Base-by-base conservation (phyloP, 2,888 invertebrate species). In the Ectemnius cavifrons region DNA sequence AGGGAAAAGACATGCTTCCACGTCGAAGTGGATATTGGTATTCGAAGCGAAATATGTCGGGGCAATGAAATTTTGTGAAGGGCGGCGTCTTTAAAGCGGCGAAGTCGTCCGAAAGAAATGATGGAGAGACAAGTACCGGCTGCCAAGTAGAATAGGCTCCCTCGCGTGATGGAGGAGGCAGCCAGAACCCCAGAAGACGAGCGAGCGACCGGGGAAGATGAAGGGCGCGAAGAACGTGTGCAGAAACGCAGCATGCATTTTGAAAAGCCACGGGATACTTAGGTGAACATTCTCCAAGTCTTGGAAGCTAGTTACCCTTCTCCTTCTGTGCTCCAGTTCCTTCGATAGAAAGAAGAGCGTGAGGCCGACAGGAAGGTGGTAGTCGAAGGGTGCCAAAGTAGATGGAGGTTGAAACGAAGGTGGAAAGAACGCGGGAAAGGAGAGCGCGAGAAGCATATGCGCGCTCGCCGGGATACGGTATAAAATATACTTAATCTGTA, bases 401-500 rank as follows among this genome's bases (percentile, higher is more conserved):
- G 61, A 56, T 13, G 63, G 23, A 63, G 58, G 58, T n/a, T 18
- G 60, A 46, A 20, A 11, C 45, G 60, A n/a, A 73, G 61, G 71
- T 66, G 67, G 75, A 52, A 52, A 52, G 52, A 52, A 52, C 16
- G 52, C 14, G 52, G 16, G 52, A 16, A 16, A 37, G n/a, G 49
- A 63, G 61, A 61, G 68, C 60, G 72, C 65, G 69, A 67, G 71
- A 65, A 72, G 65, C 73, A 68, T 71, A 71, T 64, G 70, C 72
- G 73, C 63, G 75, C 59, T 66, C 56, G 49, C 57, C 69, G 73
- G 74, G 69, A 78, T 70, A 71, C 81, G 63, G 79, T 80, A 80
- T 79, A 89, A 89, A 89, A 89, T 89, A 86, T 85, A 84, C 86
- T 87, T 87, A 86, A 89, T 89, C 86, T 88, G 88, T 89, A 90